phyloP scores from a whole-genome alignment of 2,888 invertebrate species.

The Andrena bicolor region DNA sequence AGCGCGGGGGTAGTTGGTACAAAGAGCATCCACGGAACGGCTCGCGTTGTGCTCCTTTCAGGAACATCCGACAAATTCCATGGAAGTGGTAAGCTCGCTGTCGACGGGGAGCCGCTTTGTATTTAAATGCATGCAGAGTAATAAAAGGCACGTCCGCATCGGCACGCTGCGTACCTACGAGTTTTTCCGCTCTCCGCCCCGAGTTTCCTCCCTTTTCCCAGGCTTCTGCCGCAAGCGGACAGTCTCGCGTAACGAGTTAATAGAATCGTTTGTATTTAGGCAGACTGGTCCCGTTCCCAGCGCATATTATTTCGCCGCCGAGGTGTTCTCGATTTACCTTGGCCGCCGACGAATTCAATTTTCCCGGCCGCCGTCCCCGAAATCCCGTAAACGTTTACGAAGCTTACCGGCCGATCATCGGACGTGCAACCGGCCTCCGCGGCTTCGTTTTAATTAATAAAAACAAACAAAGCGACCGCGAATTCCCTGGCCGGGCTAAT shows the following conservation, averaged over 20 bases:
- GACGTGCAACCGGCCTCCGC: not conserved
- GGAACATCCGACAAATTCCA: conserved; percentile 69
- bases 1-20: conserved; percentile 6
- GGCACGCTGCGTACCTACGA: conserved; percentile 52
- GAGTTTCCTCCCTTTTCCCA: not conserved
- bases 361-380: conserved; percentile 10
- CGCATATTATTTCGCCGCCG: conserved; percentile 25
- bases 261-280: conserved; percentile 41
- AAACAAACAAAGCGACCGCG: conserved; percentile 64
- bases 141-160: conserved; percentile 73
- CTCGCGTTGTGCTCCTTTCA: conserved; percentile 56
- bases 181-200: conserved; percentile 37
- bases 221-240: conserved; percentile 3
- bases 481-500: conserved; percentile 50
- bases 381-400: conserved; percentile 49
- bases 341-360: conserved; percentile 36
- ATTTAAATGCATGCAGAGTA: conserved; percentile 71
- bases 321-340: conserved; percentile 30
- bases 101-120: conserved; percentile 68
- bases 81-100: conserved; percentile 53
- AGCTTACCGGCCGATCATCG: conserved; percentile 34
- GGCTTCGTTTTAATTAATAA: conserved; percentile 69
- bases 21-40: conserved; percentile 47
- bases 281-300: conserved; percentile 2
- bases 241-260: conserved; percentile 37